Conservation (phyloP, 2,888 invertebrate genomes). For the Pterostichus madidus region DNA sequence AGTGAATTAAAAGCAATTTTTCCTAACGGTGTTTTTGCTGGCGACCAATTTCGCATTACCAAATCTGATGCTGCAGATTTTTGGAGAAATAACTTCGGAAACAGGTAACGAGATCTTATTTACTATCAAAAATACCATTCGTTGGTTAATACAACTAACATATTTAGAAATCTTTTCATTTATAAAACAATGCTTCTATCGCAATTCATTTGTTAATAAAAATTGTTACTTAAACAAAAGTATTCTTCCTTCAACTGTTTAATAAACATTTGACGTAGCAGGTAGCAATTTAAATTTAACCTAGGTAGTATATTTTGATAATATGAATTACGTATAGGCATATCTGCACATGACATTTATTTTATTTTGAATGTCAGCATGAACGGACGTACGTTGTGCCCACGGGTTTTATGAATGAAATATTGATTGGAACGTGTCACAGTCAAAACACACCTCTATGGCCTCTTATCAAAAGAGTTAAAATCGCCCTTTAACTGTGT, state of each 20-base stretch:
- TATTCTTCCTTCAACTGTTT: background rate
- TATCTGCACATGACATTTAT: slow-evolving; percentile 57
- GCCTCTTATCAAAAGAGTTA: slow-evolving; percentile 14
- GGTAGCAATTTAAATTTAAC: background rate
- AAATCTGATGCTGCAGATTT: slow-evolving; percentile 99
- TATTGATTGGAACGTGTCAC: slow-evolving; percentile 71
- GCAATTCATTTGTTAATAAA: background rate
- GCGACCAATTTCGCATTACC: slow-evolving; percentile 98
- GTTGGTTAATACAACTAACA: background rate
- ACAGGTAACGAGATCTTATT: slow-evolving; percentile 85
- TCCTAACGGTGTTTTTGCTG: slow-evolving; percentile 96
- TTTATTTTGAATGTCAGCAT: slow-evolving; percentile 53
- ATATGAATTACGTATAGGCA: slow-evolving; percentile 27
- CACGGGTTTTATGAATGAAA: slow-evolving; percentile 74
- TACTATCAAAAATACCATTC: background rate
- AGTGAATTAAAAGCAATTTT: slow-evolving; percentile 99
- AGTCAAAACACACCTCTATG: slow-evolving; percentile 45
- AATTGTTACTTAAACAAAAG: background rate
- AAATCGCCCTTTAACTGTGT: background rate
- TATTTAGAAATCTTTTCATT: slow-evolving; percentile 20
- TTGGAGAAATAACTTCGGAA: slow-evolving; percentile 97
- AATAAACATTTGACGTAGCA: slow-evolving; percentile 4
- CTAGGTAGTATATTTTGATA: slow-evolving; percentile 29
- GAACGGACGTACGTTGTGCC: slow-evolving; percentile 58
- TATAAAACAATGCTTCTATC: slow-evolving; percentile 1